phyloP scores from a whole-genome alignment of 2,888 invertebrate genomes.

The Xestoiulus laeticollis region DNA sequence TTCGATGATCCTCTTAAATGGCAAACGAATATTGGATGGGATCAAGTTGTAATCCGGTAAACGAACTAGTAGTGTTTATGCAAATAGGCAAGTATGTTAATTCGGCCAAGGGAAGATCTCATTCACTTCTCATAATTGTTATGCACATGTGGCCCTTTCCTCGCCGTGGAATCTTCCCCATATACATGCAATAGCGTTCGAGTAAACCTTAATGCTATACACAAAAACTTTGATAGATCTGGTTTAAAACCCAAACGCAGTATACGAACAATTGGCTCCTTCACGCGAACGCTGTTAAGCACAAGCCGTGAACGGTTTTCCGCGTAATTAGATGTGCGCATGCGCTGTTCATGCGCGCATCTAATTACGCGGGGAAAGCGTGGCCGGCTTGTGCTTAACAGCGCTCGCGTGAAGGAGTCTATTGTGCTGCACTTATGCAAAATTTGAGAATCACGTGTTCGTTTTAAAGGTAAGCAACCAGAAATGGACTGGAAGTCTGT shows the following conservation, averaged over 20 bases:
- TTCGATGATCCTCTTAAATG: background rate
- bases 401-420: too few species aligned
- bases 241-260: background rate
- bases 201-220: background rate
- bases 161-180: background rate
- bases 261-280: too few species aligned
- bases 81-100: background rate
- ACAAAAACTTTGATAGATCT: background rate
- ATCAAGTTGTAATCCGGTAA: constrained; percentile 15
- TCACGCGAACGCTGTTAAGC: too few species aligned
- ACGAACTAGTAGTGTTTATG: constrained; percentile 22
- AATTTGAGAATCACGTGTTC: too few species aligned
- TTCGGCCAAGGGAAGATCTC: background rate
- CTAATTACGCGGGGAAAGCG: too few species aligned
- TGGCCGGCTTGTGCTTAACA: too few species aligned
- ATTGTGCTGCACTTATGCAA: too few species aligned
- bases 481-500: too few species aligned
- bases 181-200: background rate
- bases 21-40: constrained; percentile 28
- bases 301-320: too few species aligned
- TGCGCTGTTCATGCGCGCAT: too few species aligned
- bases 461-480: too few species aligned
- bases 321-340: too few species aligned
- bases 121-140: background rate
- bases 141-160: background rate